Evolutionary conservation across 2,797 vertebrate genomes (phyloP), one percentile per base, ranked within the genome.

Genomic region (Hippoglossus hippoglossus): DNA sequence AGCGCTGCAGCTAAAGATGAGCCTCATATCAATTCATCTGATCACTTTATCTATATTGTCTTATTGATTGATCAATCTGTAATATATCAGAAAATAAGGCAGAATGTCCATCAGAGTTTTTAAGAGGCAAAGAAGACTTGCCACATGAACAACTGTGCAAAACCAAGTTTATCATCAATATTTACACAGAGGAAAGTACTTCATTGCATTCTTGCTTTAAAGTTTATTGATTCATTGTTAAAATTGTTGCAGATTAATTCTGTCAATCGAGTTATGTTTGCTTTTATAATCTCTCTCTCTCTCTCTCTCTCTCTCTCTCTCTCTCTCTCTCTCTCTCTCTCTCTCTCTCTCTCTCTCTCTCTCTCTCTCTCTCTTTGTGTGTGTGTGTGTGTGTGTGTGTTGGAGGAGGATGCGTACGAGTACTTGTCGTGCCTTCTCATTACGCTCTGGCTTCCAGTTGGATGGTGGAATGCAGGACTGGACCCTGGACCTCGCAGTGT

Each of bases 381-480:
- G 7, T 64, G 50, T 49, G 16, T 59, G 50, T 31, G 9, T 59
- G 46, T 15, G 24, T 44, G 52, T 16, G 52, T 3, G 19, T 0
- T 41, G 26, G 19, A 41, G 34, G 15, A 47, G 26, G 69, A 63
- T 26, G 19, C 63, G 47, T 67, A 79, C 1, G 24, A 71, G 66
- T 61, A 28, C 77, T 81, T 85, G 69, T 70, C 67, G 22, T 78
- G 77, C 73, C 72, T 81, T 85, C 71, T 88, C 80, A 69, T 82
- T 86, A 78, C 74, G 75, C 67, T 53, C 63, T 85, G 84, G 77
- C 77, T 76, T 65, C 47, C 21, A 18, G 22, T 73, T 26, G 3
- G 51, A 26, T 62, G 62, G 50, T 55, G 84, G 87, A 91, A 91
- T 86, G 83, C 77, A 80, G 75, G 59, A 77, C 79, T 60, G 68